Conservation (phyloP, 2,113 vertebrate species). For the Furnarius figulus region DNA sequence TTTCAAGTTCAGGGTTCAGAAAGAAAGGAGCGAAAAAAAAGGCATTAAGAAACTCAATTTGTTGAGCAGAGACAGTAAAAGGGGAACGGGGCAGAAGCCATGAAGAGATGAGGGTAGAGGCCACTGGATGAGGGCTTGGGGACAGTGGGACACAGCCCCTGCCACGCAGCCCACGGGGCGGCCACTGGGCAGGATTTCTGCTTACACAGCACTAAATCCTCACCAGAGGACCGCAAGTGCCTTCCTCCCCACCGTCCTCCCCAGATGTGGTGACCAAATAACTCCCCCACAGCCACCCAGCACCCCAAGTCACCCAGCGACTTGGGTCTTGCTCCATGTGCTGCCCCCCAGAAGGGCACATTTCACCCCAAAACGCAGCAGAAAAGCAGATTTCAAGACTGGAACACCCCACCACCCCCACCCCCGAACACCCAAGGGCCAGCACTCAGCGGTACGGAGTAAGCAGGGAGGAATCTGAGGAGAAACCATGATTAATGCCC, state of each 20-base stretch:
- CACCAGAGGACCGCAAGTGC: not conserved
- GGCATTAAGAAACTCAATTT: not conserved
- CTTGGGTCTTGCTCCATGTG: rapidly evolving
- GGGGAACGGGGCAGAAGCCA: not conserved
- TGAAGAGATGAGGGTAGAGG: not conserved
- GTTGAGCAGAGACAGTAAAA: rapidly evolving
- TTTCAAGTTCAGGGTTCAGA: constrained; percentile 62
- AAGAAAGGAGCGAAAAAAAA: not conserved
- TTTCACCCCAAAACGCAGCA: not conserved
- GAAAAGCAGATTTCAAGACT: not conserved
- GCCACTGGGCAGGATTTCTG: not conserved
- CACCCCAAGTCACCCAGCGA: not conserved
- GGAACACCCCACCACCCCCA: too few relatives aligned
- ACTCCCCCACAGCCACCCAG: not conserved
- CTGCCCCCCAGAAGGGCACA: not conserved
- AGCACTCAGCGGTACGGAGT: not conserved
- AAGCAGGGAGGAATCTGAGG: not conserved
- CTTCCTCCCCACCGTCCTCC: not conserved
- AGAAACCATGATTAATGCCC: constrained; percentile 19
- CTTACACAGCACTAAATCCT: not conserved
- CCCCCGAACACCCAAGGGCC: not conserved
- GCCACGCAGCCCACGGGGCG: not conserved
- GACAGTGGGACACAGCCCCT: not conserved
- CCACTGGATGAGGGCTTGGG: rapidly evolving
- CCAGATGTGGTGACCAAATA: rapidly evolving